A percentile compares a stretch with the other conserved stretches of the same genome.
These are phyloP conservation scores for Neuroterus valhalla DNA, from an alignment of 1,140 invertebrate genomes.

Conservation along the genomic window DNA sequence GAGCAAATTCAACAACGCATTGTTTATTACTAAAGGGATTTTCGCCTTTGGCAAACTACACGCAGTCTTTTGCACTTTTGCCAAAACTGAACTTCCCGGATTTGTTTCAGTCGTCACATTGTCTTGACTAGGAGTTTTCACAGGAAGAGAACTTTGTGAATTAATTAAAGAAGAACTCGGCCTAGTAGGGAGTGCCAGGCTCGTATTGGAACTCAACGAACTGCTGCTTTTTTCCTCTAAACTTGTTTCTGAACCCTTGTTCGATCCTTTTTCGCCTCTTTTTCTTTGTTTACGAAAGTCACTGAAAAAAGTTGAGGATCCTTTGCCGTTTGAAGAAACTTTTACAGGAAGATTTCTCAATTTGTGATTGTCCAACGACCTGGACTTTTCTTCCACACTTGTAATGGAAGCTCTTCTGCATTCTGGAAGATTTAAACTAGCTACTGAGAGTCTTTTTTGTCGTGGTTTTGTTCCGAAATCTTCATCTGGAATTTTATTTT, in stretches of 20 bases:
- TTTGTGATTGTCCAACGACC: slow-evolving; percentile 62
- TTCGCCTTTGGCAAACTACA: slow-evolving; percentile 67
- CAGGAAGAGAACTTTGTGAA: slow-evolving; percentile 56
- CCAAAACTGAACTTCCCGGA: slow-evolving; percentile 47
- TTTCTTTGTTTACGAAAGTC: slow-evolving; percentile 61
- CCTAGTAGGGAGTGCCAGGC: slow-evolving; percentile 58
- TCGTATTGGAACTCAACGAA: slow-evolving; percentile 59
- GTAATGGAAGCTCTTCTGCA: slow-evolving; percentile 60
- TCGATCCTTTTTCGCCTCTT: slow-evolving; percentile 49
- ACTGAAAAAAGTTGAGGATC: slow-evolving; percentile 62
- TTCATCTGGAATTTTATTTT: slow-evolving; percentile 27
- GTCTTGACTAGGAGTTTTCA: slow-evolving; percentile 47
- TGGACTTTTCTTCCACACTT: slow-evolving; percentile 64
- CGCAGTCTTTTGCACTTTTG: slow-evolving; percentile 63
- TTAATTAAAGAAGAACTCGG: slow-evolving; percentile 66
- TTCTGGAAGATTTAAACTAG: slow-evolving; percentile 64
- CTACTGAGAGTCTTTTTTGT: slow-evolving; percentile 61
- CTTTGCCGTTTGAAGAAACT: slow-evolving; percentile 52
- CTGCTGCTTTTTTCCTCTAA: slow-evolving; percentile 60
- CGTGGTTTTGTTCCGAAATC: slow-evolving; percentile 41
- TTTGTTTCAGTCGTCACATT: slow-evolving; percentile 29
- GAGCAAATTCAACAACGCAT: slow-evolving; percentile 66
- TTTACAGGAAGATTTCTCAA: slow-evolving; percentile 45
- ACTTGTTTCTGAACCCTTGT: slow-evolving; percentile 56
- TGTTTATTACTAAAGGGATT: slow-evolving; percentile 71